These are phyloP conservation scores for Metellina segmentata DNA, from an alignment of 2,888 invertebrate genomes.

Conservation along the genomic window DNA sequence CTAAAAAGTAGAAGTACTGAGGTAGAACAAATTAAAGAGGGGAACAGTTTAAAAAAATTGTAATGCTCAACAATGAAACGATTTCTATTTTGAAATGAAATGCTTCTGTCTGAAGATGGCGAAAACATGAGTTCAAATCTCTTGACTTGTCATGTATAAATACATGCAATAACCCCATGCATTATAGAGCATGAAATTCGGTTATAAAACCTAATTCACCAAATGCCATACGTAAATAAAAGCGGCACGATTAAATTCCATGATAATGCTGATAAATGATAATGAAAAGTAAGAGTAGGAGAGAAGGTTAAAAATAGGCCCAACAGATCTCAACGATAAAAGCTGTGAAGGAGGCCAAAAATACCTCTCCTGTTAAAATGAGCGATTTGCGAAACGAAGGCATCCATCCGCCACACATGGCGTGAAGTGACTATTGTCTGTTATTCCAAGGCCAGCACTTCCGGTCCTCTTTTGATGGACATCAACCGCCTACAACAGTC, in stretches of 20 bases:
- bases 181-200: no score
- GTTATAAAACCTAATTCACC: neutral
- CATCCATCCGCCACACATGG: conserved; percentile 1
- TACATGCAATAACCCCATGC: no score
- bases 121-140: no score
- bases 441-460: conserved; percentile 43
- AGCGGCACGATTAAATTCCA: conserved; percentile 6
- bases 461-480: conserved; percentile 56
- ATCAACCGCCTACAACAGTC: conserved; percentile 9
- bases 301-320: conserved; percentile 30
- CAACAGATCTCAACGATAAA: conserved; percentile 49
- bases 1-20: no score
- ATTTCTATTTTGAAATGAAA: no score
- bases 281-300: conserved; percentile 32
- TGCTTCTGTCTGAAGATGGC: no score
- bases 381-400: conserved; percentile 36
- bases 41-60: no score
- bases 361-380: conserved; percentile 24
- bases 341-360: conserved; percentile 23
- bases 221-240: neutral
- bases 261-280: conserved; percentile 51
- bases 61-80: no score
- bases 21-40: no score
- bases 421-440: conserved; percentile 46
- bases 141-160: no score